Percentiles rank a stretch among this genome's conserved stretches.
These are phyloP conservation scores for Poeciliopsis paucimaculata DNA, from an alignment of 2,797 vertebrate species.

Conservation along the genomic window DNA sequence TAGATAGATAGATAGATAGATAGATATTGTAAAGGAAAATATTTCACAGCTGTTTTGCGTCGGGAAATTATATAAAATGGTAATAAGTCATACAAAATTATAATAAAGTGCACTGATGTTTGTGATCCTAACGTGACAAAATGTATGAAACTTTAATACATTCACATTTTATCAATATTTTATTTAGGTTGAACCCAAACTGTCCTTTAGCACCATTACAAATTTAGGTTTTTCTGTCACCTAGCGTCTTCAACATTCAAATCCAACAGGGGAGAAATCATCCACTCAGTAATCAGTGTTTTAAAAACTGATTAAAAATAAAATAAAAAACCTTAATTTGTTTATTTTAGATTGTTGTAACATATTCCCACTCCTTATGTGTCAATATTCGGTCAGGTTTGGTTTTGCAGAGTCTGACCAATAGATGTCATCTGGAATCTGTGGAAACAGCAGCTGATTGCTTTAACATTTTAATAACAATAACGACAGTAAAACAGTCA, in stretches of 20 bases:
- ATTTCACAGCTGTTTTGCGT: background rate
- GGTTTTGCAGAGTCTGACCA: constrained; percentile 23
- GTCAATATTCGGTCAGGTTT: background rate
- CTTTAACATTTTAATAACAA: background rate
- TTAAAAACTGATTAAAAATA: background rate
- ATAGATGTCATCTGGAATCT: constrained; percentile 43
- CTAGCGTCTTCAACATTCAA: background rate
- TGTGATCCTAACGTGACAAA: background rate
- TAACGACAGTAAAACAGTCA: background rate
- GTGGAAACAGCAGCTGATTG: background rate
- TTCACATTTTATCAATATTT: background rate
- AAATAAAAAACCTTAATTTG: background rate
- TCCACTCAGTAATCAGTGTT: background rate
- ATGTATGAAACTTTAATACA: background rate
- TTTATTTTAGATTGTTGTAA: background rate
- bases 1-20: background rate
- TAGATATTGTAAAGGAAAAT: background rate
- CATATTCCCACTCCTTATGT: background rate
- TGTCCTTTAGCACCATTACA: background rate
- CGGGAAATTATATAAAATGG: background rate
- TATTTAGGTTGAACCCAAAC: background rate
- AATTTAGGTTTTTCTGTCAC: constrained; percentile 1
- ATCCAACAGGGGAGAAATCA: background rate
- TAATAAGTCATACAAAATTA: background rate
- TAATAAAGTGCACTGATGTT: background rate